phyloP scores from a whole-genome alignment of 2,113 vertebrate species.

The Sardina pilchardus region DNA sequence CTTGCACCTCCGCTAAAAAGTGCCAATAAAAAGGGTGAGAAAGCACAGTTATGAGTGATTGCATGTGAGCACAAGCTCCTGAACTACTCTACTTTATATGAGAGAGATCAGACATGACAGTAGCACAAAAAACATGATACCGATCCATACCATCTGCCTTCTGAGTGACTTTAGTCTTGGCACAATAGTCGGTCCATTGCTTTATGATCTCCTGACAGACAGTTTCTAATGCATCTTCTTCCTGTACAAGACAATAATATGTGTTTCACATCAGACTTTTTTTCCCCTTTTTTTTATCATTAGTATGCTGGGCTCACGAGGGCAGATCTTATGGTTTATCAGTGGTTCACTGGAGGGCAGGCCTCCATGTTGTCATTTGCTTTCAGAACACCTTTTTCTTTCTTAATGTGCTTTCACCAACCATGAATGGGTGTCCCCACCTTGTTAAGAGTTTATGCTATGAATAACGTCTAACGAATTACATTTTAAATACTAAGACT shows the following conservation, averaged over 20 bases:
- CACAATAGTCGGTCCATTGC: conserved; percentile 79
- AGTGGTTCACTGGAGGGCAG: no score
- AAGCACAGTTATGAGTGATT: not conserved
- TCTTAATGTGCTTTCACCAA: no score
- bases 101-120: not conserved
- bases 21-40: not conserved
- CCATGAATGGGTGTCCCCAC: no score
- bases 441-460: no score
- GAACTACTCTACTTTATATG: not conserved
- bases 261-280: no score
- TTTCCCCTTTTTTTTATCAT: no score
- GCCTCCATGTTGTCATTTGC: no score
- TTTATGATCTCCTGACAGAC: conserved; percentile 88
- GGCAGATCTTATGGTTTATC: no score
- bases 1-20: conserved; percentile 83
- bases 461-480: no score
- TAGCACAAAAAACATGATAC: not conserved
- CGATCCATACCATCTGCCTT: conserved; percentile 56
- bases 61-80: not conserved
- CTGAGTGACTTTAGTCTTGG: conserved; percentile 64
- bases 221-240: conserved; percentile 82
- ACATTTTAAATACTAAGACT: no score
- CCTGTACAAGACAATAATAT: conserved; percentile 66
- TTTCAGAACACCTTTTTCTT: no score
- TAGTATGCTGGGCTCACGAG: no score